A percentile compares a stretch with the other conserved stretches of the same genome.
Conservation (phyloP, 2,113 vertebrate genomes). For the Manacus vitellinus region DNA sequence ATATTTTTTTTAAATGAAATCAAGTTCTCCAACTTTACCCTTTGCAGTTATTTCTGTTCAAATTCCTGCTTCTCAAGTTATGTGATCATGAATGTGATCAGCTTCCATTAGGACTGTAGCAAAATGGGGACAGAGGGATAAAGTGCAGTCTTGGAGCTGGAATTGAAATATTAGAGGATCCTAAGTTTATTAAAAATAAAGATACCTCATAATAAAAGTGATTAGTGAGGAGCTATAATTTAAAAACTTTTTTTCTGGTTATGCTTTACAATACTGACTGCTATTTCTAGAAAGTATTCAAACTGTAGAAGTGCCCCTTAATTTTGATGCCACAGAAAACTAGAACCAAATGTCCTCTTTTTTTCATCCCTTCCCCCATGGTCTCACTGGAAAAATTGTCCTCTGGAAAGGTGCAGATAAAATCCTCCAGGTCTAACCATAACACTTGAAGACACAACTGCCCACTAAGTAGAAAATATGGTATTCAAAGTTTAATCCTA, state of each 20-base stretch:
- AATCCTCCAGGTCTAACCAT: background rate
- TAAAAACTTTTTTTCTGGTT: background rate
- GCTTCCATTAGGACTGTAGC: background rate
- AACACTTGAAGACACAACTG: background rate
- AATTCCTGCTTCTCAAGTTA: background rate
- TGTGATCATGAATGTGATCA: rapidly evolving
- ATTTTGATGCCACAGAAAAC: background rate
- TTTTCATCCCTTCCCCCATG: background rate
- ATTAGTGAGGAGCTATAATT: background rate
- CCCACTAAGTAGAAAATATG: background rate
- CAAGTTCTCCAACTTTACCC: background rate
- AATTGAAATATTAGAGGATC: background rate
- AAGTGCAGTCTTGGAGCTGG: background rate
- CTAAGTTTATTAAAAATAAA: background rate
- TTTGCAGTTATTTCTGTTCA: background rate
- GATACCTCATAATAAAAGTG: background rate
- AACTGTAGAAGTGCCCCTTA: background rate
- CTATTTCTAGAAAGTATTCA: background rate
- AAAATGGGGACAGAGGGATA: background rate
- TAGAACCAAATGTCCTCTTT: background rate
- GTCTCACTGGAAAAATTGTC: background rate
- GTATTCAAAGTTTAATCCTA: background rate
- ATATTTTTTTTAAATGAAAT: background rate
- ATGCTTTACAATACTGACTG: background rate
- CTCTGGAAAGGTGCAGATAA: background rate